Conservation (phyloP, 1,140 invertebrate species). For the Apocrypta bakeri region DNA sequence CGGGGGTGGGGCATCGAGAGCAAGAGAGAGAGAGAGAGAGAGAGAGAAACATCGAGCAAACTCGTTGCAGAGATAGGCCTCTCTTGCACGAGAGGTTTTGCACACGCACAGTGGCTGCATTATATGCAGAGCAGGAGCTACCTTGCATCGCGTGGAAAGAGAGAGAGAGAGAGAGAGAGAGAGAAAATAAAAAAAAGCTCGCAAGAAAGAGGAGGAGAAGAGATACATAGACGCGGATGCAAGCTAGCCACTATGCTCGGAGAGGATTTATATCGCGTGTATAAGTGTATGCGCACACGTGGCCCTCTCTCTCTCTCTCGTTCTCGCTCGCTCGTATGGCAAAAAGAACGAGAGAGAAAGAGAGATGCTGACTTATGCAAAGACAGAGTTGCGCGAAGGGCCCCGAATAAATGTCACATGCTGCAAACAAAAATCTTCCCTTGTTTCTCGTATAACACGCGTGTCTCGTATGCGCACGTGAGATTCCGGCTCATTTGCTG, state of each 20-base stretch:
- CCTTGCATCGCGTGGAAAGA: constrained; percentile 8
- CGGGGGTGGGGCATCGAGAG: background rate
- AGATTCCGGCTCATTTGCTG: no score
- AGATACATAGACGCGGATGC: constrained; percentile 47
- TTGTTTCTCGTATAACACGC: constrained; percentile 58
- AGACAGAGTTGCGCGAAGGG: constrained; percentile 60
- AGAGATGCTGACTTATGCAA: constrained; percentile 70
- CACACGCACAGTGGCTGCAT: constrained; percentile 60
- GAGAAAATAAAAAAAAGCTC: constrained; percentile 54
- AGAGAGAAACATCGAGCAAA: no score
- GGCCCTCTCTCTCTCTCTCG: background rate
- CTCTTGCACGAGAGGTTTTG: background rate
- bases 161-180: constrained; percentile 43
- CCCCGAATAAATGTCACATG: constrained; percentile 73
- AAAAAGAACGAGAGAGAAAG: no score
- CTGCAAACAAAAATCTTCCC: constrained; percentile 71
- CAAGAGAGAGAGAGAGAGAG: background rate
- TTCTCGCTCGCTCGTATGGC: background rate
- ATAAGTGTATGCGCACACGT: constrained; percentile 51
- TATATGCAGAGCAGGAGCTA: constrained; percentile 72
- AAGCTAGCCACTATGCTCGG: constrained; percentile 57
- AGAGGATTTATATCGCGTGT: constrained; percentile 70
- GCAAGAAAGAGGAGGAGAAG: background rate
- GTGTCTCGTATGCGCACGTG: no score
- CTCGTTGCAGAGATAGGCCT: background rate